Evolutionary conservation across 2,888 invertebrate species (phyloP).

Genomic region (Dasypogon diadema): DNA sequence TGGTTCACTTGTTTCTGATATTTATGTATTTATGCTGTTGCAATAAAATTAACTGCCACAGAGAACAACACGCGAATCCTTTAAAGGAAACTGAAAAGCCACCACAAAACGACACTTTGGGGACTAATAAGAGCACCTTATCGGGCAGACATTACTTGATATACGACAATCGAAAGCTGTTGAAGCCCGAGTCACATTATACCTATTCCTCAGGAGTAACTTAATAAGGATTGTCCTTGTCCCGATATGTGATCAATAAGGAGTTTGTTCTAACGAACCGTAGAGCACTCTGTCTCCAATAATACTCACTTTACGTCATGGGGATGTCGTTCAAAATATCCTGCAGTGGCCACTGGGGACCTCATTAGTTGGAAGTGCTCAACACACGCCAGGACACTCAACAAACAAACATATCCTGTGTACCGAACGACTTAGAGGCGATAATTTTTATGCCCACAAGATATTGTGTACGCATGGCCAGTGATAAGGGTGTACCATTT

Average conservation of each 20-base stretch:
- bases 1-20: slow-evolving; percentile 7
- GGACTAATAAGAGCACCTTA: slow-evolving; percentile 44
- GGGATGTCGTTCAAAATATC: slow-evolving; percentile 35
- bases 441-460: slow-evolving; percentile 43
- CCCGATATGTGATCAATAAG: slow-evolving; percentile 43
- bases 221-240: slow-evolving; percentile 37
- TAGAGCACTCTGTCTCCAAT: slow-evolving; percentile 11
- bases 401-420: slow-evolving; percentile 25
- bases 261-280: slow-evolving; percentile 36
- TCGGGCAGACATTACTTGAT: slow-evolving; percentile 35
- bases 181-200: neutral
- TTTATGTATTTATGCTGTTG: slow-evolving; percentile 30
- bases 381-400: slow-evolving; percentile 34
- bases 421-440: slow-evolving; percentile 21
- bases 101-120: slow-evolving; percentile 34
- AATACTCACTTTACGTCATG: slow-evolving; percentile 31
- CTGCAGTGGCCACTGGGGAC: slow-evolving; percentile 43
- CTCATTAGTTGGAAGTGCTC: slow-evolving; percentile 44
- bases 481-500: slow-evolving; percentile 28
- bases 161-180: slow-evolving; percentile 29
- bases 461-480: neutral
- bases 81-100: slow-evolving; percentile 34
- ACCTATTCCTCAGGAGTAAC: slow-evolving; percentile 8
- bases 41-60: slow-evolving; percentile 41
- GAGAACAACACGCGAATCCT: slow-evolving; percentile 36